Conservation (phyloP, 2,888 invertebrate genomes). For the Dryobota labecula region DNA sequence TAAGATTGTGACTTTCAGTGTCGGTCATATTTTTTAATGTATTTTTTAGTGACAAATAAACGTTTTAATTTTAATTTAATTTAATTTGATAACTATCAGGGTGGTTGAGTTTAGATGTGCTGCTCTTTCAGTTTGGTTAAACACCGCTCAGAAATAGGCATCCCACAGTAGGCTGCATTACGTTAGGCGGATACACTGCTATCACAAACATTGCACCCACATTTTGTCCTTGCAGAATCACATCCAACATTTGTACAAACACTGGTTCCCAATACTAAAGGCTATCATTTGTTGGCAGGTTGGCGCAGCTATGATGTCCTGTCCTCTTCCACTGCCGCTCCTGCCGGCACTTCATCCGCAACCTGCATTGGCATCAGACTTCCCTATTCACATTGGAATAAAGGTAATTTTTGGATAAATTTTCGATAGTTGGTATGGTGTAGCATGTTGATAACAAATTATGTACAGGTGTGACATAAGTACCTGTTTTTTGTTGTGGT, state of each 20-base stretch:
- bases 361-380: slow-evolving; percentile 91
- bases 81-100: too few relatives aligned
- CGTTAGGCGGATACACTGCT: neutral
- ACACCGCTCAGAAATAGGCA: too few relatives aligned
- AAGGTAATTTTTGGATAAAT: slow-evolving; percentile 85
- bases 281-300: slow-evolving; percentile 76
- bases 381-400: slow-evolving; percentile 92
- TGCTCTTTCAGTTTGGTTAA: neutral
- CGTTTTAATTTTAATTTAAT: too few relatives aligned
- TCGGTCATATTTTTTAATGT: too few relatives aligned
- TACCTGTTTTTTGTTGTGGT: neutral
- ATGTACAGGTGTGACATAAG: neutral
- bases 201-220: neutral
- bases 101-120: too few relatives aligned
- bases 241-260: slow-evolving; percentile 5
- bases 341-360: slow-evolving; percentile 91
- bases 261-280: slow-evolving; percentile 4
- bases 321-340: slow-evolving; percentile 92
- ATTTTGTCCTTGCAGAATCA: neutral
- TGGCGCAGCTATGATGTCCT: slow-evolving; percentile 92
- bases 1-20: too few relatives aligned
- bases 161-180: neutral
- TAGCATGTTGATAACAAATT: neutral
- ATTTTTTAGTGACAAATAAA: too few relatives aligned
- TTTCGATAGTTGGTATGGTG: neutral